Percentiles rank a stretch among this genome's conserved stretches.
Evolutionary conservation across 2,888 invertebrate genomes (phyloP).

Genomic region (Creontiades dilutus): DNA sequence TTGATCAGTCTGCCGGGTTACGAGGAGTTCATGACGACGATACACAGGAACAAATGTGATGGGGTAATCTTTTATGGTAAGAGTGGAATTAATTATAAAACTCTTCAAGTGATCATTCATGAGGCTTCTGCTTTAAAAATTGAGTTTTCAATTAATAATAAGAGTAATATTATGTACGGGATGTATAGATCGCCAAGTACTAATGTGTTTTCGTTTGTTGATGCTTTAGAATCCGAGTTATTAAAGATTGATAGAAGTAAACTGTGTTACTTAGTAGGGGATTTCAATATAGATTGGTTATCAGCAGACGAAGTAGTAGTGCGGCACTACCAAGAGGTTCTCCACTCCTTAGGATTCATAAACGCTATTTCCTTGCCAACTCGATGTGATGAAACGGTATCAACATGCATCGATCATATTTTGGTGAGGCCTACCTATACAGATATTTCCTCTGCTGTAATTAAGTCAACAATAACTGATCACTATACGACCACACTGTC

Average conservation of each 20-base stretch:
- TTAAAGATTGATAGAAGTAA: neutral
- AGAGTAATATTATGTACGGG: neutral
- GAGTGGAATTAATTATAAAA: neutral
- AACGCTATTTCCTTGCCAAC: neutral
- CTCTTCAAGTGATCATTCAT: neutral
- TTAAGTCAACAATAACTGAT: neutral
- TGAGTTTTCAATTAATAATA: neutral
- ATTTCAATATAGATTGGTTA: conserved; percentile 5
- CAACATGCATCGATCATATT: conserved; percentile 6
- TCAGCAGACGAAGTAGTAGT: neutral
- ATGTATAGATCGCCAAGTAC: neutral
- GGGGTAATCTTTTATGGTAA: neutral
- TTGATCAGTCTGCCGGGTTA: neutral
- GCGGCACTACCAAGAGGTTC: neutral
- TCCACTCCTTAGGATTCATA: neutral
- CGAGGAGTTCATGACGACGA: neutral
- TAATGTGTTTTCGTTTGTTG: neutral
- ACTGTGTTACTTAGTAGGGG: neutral
- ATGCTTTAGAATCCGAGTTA: neutral
- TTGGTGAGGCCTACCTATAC: neutral
- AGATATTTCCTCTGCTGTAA: neutral
- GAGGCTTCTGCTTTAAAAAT: neutral
- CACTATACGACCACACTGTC: neutral
- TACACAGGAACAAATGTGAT: neutral
- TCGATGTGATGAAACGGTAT: neutral